Conservation (phyloP, 2,113 vertebrate species). For the Xenopus tropicalis region UCB_Xtro_10.0 CM004443.2:146156501-146157000, state of each 20-base stretch:
- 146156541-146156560: conserved; percentile 46
- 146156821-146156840: not conserved
- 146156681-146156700: conserved; percentile 39
- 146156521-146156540: conserved; percentile 45
- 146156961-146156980: too few relatives aligned
- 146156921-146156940: too few relatives aligned
- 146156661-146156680: conserved; percentile 44
- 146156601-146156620: conserved; percentile 46
- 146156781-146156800: conserved; percentile 16
- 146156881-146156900: too few relatives aligned
- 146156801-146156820: not conserved
- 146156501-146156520: conserved; percentile 41
- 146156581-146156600: conserved; percentile 45
- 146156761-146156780: conserved; percentile 11
- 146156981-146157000: too few relatives aligned
- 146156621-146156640: conserved; percentile 40
- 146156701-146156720: conserved; percentile 35
- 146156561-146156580: conserved; percentile 46
- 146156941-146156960: too few relatives aligned
- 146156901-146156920: too few relatives aligned
- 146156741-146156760: conserved; percentile 38
- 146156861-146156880: too few relatives aligned
- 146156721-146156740: conserved; percentile 30
- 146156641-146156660: conserved; percentile 44
- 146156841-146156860: too few relatives aligned